phyloP scores from a whole-genome alignment of 2,888 invertebrate genomes.

The Carcina quercana region DNA sequence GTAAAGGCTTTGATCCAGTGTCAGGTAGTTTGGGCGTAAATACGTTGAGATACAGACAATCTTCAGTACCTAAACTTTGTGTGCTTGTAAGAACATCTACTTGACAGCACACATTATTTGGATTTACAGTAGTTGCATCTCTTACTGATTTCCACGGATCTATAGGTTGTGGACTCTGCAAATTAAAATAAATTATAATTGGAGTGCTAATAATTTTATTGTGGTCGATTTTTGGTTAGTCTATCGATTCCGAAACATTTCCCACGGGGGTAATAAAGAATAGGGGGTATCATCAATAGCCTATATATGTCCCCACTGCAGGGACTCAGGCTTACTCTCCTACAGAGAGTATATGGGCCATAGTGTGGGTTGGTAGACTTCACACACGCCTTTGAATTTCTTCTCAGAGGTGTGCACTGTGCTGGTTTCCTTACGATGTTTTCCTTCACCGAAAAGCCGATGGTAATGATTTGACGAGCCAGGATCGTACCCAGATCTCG shows the following conservation, averaged over 20 bases:
- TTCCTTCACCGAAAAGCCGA: no score
- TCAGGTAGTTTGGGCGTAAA: conserved; percentile 36
- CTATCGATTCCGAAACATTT: no score
- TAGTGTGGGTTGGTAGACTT: no score
- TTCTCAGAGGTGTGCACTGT: no score
- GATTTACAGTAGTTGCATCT: conserved; percentile 56
- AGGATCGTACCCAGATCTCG: no score
- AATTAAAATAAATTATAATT: conserved; percentile 8
- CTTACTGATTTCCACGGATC: conserved; percentile 53
- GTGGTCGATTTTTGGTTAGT: neutral
- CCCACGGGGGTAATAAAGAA: no score
- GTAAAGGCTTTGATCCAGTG: conserved; percentile 20
- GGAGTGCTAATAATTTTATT: neutral
- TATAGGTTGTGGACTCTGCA: conserved; percentile 45
- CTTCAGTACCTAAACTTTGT: conserved; percentile 35
- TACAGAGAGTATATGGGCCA: neutral
- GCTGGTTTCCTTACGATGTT: no score
- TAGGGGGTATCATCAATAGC: no score
- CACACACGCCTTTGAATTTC: no score
- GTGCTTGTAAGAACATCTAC: conserved; percentile 19
- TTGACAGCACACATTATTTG: conserved; percentile 28
- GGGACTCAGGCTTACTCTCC: neutral
- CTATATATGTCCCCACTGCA: no score
- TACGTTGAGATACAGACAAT: conserved; percentile 51
- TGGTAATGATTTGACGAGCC: no score